Evolutionary conservation across 1,140 invertebrate species (phyloP).

Genomic region (Brachionus rotundiformis): DNA sequence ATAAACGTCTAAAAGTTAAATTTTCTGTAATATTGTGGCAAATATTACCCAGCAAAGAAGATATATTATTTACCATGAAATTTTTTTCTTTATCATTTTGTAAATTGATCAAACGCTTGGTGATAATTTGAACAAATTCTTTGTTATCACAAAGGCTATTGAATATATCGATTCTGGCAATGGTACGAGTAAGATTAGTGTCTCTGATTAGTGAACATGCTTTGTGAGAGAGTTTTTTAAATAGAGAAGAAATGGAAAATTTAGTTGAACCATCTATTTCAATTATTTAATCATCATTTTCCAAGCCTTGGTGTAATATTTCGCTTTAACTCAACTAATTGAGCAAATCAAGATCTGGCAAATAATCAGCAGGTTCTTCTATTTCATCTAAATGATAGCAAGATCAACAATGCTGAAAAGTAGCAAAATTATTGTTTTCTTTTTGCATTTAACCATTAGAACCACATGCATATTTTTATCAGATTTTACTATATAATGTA

Average conservation of each 20-base stretch:
- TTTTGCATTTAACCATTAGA: conserved; percentile 57
- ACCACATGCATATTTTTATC: conserved; percentile 55
- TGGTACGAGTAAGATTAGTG: conserved; percentile 36
- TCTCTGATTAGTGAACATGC: conserved; percentile 34
- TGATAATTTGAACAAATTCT: neutral
- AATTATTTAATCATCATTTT: neutral
- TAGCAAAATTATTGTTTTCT: conserved; percentile 57
- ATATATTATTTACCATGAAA: neutral
- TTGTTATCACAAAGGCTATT: conserved; percentile 15
- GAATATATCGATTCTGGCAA: neutral
- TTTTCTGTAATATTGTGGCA: neutral
- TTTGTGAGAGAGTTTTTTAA: neutral
- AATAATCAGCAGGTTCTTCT: neutral
- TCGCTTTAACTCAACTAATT: neutral
- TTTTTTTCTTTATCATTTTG: conserved; percentile 26
- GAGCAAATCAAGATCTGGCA: neutral
- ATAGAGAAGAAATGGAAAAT: neutral
- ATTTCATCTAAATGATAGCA: conserved; percentile 51
- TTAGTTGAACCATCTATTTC: neutral
- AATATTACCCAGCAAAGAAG: neutral
- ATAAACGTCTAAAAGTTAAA: neutral
- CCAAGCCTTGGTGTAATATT: neutral
- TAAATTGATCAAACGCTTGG: conserved; percentile 17
- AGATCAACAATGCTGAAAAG: conserved; percentile 55
- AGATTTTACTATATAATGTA: neutral